phyloP scores from a whole-genome alignment of 2,888 invertebrate genomes.

The Agrochola litura region DNA sequence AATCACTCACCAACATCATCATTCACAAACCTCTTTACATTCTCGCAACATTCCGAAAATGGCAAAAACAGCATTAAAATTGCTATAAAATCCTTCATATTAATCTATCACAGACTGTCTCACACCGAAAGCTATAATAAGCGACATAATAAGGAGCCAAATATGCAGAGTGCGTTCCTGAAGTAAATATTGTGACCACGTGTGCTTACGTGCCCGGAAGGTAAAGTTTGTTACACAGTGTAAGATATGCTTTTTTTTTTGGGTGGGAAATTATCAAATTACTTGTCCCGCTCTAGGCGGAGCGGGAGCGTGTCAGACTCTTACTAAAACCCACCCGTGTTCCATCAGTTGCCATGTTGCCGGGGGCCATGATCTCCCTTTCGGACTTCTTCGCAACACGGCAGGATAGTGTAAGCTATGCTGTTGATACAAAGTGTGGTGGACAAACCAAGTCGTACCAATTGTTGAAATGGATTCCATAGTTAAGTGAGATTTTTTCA shows the following conservation, averaged over 20 bases:
- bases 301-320: no score
- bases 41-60: constrained; percentile 16
- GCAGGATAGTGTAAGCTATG: constrained; percentile 29
- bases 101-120: constrained; percentile 48
- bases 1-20: neutral
- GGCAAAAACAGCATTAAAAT: constrained; percentile 22
- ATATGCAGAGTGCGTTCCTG: constrained; percentile 85
- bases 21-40: neutral
- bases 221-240: constrained; percentile 57
- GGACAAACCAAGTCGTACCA: no score
- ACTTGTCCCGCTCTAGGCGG: no score
- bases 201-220: constrained; percentile 77
- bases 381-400: no score
- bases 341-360: no score
- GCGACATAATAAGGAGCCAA: constrained; percentile 77
- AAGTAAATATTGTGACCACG: constrained; percentile 88
- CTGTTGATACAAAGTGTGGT: neutral
- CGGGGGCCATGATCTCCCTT: no score
- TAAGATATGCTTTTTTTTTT: constrained; percentile 33
- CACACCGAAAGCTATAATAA: constrained; percentile 48
- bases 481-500: no score
- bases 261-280: no score
- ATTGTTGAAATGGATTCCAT: no score
- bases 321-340: no score
- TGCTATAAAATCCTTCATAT: constrained; percentile 34